phyloP scores from a whole-genome alignment of 1,140 invertebrate species.

The Neocloeon triangulifer region DNA sequence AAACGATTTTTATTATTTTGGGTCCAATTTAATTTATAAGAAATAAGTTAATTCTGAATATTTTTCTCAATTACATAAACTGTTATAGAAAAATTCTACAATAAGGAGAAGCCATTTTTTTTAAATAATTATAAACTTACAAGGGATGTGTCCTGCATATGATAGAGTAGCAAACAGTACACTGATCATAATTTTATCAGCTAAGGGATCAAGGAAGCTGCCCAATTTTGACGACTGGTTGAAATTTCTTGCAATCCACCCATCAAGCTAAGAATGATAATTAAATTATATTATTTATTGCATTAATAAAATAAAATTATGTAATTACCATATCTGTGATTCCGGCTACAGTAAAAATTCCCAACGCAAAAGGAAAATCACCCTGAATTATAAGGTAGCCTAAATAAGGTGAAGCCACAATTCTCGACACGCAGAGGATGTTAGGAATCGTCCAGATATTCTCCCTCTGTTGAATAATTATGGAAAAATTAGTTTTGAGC shows the following conservation, averaged over 20 bases:
- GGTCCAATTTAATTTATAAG: not conserved
- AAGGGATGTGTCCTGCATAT: slow-evolving; percentile 62
- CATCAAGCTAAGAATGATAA: slow-evolving; percentile 53
- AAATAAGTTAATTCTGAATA: not conserved
- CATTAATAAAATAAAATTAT: slow-evolving; percentile 2
- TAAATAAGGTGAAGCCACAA: slow-evolving; percentile 62
- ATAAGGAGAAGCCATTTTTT: no score
- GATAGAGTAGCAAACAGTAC: slow-evolving; percentile 73
- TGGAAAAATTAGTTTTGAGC: not conserved
- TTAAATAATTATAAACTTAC: slow-evolving; percentile 14
- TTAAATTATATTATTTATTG: not conserved
- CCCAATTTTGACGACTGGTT: slow-evolving; percentile 78
- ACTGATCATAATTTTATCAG: slow-evolving; percentile 87
- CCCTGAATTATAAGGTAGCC: slow-evolving; percentile 62
- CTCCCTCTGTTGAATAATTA: slow-evolving; percentile 37
- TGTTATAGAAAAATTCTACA: no score
- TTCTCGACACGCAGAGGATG: slow-evolving; percentile 60
- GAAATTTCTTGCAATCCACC: slow-evolving; percentile 86
- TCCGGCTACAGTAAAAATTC: slow-evolving; percentile 50
- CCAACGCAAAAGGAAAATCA: slow-evolving; percentile 46
- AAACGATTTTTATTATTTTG: no score
- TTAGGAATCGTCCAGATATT: slow-evolving; percentile 89
- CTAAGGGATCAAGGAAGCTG: slow-evolving; percentile 88
- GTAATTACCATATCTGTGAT: slow-evolving; percentile 67
- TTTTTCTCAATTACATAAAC: no score